phyloP scores from a whole-genome alignment of 2,797 vertebrate genomes.

The Rhinoraja longicauda region DNA sequence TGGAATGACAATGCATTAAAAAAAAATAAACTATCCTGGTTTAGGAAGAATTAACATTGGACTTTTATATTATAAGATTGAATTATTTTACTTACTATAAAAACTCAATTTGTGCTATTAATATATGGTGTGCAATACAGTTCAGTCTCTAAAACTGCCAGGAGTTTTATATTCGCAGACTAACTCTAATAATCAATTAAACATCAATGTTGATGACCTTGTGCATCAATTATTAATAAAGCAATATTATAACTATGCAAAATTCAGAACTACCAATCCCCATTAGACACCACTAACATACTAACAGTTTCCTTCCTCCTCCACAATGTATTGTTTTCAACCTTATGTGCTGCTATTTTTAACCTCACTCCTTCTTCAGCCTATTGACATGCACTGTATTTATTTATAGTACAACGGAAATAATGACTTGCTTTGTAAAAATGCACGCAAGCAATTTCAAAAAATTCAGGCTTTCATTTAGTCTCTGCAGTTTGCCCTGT shows the following conservation, averaged over 20 bases:
- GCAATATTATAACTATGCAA: neutral
- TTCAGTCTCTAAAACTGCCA: neutral
- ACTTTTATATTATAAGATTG: neutral
- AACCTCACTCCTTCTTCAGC: conserved; percentile 41
- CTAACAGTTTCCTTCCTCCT: conserved; percentile 64
- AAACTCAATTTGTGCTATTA: neutral
- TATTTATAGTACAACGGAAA: conserved; percentile 35
- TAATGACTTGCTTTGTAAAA: conserved; percentile 34
- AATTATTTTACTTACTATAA: neutral
- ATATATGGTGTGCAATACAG: neutral
- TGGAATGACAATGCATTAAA: neutral
- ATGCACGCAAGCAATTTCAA: conserved; percentile 14
- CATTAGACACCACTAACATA: conserved; percentile 51
- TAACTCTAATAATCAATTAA: neutral
- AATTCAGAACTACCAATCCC: conserved; percentile 44
- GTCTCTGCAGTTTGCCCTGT: neutral
- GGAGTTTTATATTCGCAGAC: neutral
- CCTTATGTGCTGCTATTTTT: conserved; percentile 58
- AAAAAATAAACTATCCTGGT: neutral
- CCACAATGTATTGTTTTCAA: conserved; percentile 57
- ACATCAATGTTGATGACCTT: neutral
- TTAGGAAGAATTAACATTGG: neutral
- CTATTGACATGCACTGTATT: conserved; percentile 31
- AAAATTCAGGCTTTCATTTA: conserved; percentile 2
- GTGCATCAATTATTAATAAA: neutral